These are phyloP conservation scores for Cremastinae sp. DNA, from an alignment of 2,888 invertebrate species.

Conservation along the genomic window DNA sequence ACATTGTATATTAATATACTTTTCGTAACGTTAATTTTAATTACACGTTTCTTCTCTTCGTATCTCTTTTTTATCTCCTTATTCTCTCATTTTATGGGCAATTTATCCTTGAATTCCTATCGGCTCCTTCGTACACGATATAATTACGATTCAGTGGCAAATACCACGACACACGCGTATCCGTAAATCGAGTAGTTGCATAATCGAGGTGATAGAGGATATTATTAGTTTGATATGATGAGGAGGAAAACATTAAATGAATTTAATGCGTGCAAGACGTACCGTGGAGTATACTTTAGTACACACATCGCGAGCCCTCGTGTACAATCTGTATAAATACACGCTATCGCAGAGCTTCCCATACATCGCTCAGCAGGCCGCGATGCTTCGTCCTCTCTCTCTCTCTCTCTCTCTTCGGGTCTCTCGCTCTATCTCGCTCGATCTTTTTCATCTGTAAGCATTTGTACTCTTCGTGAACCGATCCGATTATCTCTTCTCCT, in stretches of 20 bases:
- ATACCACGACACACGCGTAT: slow-evolving; percentile 2
- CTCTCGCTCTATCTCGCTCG: slow-evolving; percentile 13
- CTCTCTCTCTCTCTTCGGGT: slow-evolving; percentile 4
- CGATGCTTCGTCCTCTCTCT: slow-evolving; percentile 41
- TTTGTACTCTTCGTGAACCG: slow-evolving; percentile 53
- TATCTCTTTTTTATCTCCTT: slow-evolving; percentile 5
- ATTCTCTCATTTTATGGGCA: not conserved
- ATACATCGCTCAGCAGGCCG: slow-evolving; percentile 42
- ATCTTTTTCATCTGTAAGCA: slow-evolving; percentile 48
- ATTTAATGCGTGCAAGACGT: slow-evolving; percentile 52
- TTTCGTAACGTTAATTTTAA: slow-evolving; percentile 18
- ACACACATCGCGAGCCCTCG: slow-evolving; percentile 25
- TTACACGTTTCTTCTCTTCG: slow-evolving; percentile 11
- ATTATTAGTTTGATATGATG: slow-evolving; percentile 58
- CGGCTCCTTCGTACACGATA: slow-evolving; percentile 33
- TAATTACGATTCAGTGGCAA: slow-evolving; percentile 37
- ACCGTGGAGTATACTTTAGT: slow-evolving; percentile 36
- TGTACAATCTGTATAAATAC: slow-evolving; percentile 11
- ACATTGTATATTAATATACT: slow-evolving; percentile 24
- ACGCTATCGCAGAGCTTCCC: slow-evolving; percentile 49
- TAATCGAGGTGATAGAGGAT: slow-evolving; percentile 52
- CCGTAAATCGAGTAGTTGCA: slow-evolving; percentile 33
- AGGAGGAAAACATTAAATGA: slow-evolving; percentile 58
- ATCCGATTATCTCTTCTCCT: slow-evolving; percentile 60
- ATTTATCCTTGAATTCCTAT: slow-evolving; percentile 45